Percentiles rank a stretch among this genome's conserved stretches.
Conservation (phyloP, 23 tunicate genomes). For the Ascidia mentula region DNA sequence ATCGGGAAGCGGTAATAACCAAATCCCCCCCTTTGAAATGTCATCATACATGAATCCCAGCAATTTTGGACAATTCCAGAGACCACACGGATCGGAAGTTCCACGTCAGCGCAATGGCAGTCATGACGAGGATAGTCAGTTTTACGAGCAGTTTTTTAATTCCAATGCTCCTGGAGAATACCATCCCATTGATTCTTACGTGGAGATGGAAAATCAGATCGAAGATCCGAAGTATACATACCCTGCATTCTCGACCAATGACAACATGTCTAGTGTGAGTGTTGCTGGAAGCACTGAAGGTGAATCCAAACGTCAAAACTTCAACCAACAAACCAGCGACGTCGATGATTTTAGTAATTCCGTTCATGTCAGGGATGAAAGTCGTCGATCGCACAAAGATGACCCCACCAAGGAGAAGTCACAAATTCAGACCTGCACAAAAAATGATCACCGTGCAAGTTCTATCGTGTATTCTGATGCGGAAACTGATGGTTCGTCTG, state of each 20-base stretch:
- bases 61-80: background rate
- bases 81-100: background rate
- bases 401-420: background rate
- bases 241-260: background rate
- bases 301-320: background rate
- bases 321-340: background rate
- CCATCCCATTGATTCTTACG: background rate
- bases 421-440: background rate
- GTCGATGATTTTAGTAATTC: background rate
- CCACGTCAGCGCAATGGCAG: background rate
- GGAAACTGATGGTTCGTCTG: slow-evolving; percentile 56
- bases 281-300: background rate
- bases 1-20: slow-evolving; percentile 6
- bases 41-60: background rate
- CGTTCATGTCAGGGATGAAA: background rate
- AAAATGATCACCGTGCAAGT: slow-evolving; percentile 24
- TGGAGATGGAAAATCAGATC: background rate
- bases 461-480: slow-evolving; percentile 42
- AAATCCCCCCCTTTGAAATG: slow-evolving; percentile 28
- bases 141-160: slow-evolving; percentile 16
- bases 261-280: slow-evolving; percentile 2
- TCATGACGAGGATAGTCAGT: slow-evolving; percentile 1
- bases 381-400: background rate
- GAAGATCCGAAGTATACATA: background rate
- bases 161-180: background rate